Conservation (phyloP, 2,797 vertebrate species). For the Amniataba percoides region DNA sequence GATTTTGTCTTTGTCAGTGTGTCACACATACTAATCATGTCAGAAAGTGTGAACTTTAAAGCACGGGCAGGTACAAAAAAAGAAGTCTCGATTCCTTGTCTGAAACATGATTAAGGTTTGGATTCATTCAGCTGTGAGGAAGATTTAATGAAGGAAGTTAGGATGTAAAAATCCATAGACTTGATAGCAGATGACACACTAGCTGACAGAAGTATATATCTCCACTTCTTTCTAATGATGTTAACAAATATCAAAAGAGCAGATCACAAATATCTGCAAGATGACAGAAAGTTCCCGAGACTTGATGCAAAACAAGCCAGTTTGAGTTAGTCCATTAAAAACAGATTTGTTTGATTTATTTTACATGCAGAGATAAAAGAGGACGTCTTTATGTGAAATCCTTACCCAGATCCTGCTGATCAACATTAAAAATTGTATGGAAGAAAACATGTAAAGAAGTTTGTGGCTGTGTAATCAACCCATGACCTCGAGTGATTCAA, state of each 20-base stretch:
- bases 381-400: background rate
- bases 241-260: background rate
- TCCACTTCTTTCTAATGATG: background rate
- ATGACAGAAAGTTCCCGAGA: background rate
- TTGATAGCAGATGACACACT: background rate
- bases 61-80: background rate
- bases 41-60: slow-evolving; percentile 4
- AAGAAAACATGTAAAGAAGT: background rate
- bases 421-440: background rate
- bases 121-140: background rate
- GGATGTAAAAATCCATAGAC: background rate
- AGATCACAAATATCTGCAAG: background rate
- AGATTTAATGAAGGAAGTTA: background rate
- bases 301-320: background rate
- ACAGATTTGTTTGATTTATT: background rate
- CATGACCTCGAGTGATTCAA: background rate
- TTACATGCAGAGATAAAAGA: background rate
- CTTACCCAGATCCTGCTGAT: background rate
- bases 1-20: background rate
- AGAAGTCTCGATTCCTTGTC: background rate
- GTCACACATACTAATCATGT: background rate
- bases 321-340: background rate
- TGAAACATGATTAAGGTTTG: background rate
- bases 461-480: background rate
- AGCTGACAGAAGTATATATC: background rate